Conservation (phyloP, 2,113 vertebrate species). For the Bos taurus region ARS-UCD2.0 NC_037335.1:85475501-85476000, state of each 20-base stretch:
- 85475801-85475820: background rate
- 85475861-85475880: background rate
- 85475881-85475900: background rate
- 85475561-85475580: background rate
- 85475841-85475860: background rate
- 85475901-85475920: background rate
- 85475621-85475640: background rate
- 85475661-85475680: background rate
- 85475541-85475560: background rate
- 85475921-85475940: background rate
- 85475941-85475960: background rate
- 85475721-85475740: background rate
- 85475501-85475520: background rate
- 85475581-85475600: background rate
- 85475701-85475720: background rate
- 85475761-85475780: background rate
- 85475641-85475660: background rate
- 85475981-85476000: background rate
- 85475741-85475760: background rate
- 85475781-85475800: background rate
- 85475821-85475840: background rate
- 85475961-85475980: background rate
- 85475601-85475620: background rate
- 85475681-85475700: background rate
- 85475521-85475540: background rate